Evolutionary conservation across 2,113 vertebrate species (phyloP), one percentile per base, ranked within the genome.

Genomic region (Tamias sibiricus): DNA sequence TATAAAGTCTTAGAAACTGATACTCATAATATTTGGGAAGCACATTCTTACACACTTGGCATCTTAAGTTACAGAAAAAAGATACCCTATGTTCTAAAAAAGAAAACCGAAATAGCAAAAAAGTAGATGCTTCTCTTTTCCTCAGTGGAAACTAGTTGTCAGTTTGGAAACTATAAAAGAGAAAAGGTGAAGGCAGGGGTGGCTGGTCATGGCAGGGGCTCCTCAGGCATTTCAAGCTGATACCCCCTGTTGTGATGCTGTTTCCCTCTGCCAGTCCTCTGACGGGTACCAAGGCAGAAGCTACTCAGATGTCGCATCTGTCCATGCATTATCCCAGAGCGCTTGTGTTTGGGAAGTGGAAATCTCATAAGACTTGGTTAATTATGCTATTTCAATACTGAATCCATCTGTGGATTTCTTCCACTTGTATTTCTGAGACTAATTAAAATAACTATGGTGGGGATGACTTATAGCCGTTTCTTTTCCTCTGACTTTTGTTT

Each of bases 1-100:
- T 66, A 20, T 54, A 40, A 62, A 91, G 10, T 37, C 76, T 42
- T 17, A 64, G 59, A 95, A 35, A 26, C 52, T 76, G 32, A 82
- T 26, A 81, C 44, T 86, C 30, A 30, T 64, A 75, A 22, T 20
- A 4, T 44, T 24, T 71, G 64, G 71, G 64, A 87, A 93, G 47
- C 66, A 44, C 40, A n/a, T 84, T 68, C 12, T 64, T 80, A 9
- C 1, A 47, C 20, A 28, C n/a, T 52, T 62, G 32, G 37, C 20
- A 26, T 37, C 66, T 95, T 49, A 92, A 64, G 28, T 91, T 57
- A 74, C 12, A 72, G 77, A 66, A 28, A 66, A 95, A 93, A 71
- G 26, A n/a, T 37, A 42, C 4, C 13, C 4, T 52, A 35, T 59
- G 47, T 92, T 8, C 32, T 59, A 35, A 52, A 26, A 62, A 68